A percentile compares a stretch with the other conserved stretches of the same genome.
Conservation (phyloP, 2,888 invertebrate genomes). For the Melipona beecheii region DNA sequence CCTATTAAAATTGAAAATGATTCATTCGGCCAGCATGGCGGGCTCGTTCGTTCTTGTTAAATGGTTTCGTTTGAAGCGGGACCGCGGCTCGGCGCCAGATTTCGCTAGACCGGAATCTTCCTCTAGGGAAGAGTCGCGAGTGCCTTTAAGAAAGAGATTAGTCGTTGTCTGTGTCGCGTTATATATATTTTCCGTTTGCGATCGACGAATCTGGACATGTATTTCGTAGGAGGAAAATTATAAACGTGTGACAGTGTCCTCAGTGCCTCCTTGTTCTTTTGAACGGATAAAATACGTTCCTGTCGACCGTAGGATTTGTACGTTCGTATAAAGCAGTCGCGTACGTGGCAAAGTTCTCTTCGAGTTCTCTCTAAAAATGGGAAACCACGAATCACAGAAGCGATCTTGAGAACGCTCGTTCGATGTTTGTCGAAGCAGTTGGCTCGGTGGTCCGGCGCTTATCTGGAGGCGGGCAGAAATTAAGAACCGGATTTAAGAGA, state of each 20-base stretch:
- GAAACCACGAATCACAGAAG: not conserved
- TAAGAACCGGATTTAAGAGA: constrained; percentile 41
- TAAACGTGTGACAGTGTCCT: not conserved
- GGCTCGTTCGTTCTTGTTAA: constrained; percentile 15
- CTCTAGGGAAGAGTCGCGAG: not conserved
- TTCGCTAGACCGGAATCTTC: not conserved
- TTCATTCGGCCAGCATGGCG: constrained; percentile 5
- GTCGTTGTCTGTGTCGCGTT: too few relatives aligned
- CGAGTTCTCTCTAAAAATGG: too few relatives aligned
- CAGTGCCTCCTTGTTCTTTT: not conserved
- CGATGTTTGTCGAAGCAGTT: too few relatives aligned
- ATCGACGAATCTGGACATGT: too few relatives aligned
- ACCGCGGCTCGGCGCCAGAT: not conserved
- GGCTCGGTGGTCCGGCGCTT: not conserved
- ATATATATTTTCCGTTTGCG: too few relatives aligned
- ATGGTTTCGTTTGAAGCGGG: constrained; percentile 18
- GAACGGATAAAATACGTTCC: not conserved
- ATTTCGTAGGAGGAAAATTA: too few relatives aligned
- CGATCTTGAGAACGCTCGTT: too few relatives aligned
- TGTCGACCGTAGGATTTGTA: not conserved
- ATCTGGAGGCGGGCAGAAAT: constrained; percentile 40
- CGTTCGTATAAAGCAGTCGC: too few relatives aligned
- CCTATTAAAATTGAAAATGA: constrained; percentile 41
- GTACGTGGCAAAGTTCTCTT: too few relatives aligned
- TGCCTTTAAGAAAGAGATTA: not conserved